Percentiles rank a stretch among this genome's conserved stretches.
phyloP scores from a whole-genome alignment of 2,888 invertebrate genomes.

The Ceriagrion tenellum region DNA sequence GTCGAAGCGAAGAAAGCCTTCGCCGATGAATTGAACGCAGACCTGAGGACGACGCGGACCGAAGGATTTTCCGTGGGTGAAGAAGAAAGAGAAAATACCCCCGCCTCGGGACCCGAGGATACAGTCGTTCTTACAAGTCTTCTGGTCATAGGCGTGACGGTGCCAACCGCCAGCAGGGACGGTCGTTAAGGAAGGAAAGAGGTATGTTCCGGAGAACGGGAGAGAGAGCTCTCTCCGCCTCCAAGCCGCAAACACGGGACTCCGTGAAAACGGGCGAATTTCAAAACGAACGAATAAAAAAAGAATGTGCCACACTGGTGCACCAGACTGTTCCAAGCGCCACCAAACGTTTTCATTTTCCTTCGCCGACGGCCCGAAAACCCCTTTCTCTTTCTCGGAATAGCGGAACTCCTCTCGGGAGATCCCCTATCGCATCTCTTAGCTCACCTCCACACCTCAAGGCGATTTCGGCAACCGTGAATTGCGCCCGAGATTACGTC shows the following conservation, averaged over 20 bases:
- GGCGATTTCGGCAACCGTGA: neutral
- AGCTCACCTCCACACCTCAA: neutral
- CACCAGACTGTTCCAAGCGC: neutral
- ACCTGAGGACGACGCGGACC: neutral
- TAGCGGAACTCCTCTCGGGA: neutral
- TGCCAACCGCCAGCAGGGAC: slow-evolving; percentile 6
- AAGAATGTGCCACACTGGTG: neutral
- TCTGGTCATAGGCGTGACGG: neutral
- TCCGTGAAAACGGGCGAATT: neutral
- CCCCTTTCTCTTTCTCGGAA: neutral
- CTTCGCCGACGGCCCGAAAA: neutral
- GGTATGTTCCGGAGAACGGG: neutral
- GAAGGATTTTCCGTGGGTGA: neutral
- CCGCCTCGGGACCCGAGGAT: neutral
- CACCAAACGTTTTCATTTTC: neutral
- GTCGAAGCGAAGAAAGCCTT: neutral
- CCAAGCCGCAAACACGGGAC: neutral
- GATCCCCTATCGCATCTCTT: slow-evolving; percentile 8
- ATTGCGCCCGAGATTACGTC: neutral
- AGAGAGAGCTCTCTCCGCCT: neutral
- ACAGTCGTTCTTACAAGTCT: neutral
- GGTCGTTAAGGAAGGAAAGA: neutral
- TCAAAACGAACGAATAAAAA: neutral
- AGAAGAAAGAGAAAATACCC: neutral
- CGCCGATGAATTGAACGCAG: neutral